A percentile compares a stretch with the other conserved stretches of the same genome.
These are phyloP conservation scores for Anthopleura xanthogrammica DNA, from an alignment of 92 coral and sea anemone species.

Conservation along the genomic window DNA sequence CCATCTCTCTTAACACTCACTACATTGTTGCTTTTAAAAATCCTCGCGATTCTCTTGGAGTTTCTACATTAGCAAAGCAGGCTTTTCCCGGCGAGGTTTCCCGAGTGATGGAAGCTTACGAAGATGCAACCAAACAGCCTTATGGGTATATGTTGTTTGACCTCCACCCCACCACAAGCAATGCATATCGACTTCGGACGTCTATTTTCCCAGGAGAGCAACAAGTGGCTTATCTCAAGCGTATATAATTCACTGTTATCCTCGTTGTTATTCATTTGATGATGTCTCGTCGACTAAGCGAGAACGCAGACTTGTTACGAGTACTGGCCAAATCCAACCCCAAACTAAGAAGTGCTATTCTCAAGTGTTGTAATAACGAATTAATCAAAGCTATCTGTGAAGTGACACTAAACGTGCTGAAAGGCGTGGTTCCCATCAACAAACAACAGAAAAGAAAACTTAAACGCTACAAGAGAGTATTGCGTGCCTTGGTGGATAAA, in stretches of 20 bases:
- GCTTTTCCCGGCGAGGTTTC: too few relatives aligned
- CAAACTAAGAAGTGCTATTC: slow-evolving; percentile 12
- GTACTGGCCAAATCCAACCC: slow-evolving; percentile 16
- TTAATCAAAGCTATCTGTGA: slow-evolving; percentile 4
- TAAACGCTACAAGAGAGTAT: too few relatives aligned
- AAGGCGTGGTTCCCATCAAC: slow-evolving; percentile 10
- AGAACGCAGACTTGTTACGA: slow-evolving; percentile 3
- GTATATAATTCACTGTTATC: slow-evolving; percentile 3
- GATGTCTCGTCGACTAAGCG: slow-evolving; percentile 13
- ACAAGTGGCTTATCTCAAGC: slow-evolving; percentile 9
- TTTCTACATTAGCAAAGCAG: too few relatives aligned
- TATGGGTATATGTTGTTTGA: slow-evolving; percentile 10
- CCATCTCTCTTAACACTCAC: slow-evolving; percentile 4
- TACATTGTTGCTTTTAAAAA: slow-evolving; percentile 9
- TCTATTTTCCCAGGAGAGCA: slow-evolving; percentile 15
- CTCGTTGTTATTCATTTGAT: not conserved
- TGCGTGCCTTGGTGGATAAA: slow-evolving; percentile 1
- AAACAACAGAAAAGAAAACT: not conserved
- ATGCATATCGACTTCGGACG: slow-evolving; percentile 6
- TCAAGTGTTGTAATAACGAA: slow-evolving; percentile 12
- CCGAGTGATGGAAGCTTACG: not conserved
- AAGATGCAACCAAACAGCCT: slow-evolving; percentile 6
- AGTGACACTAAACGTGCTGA: slow-evolving; percentile 14
- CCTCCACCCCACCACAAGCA: slow-evolving; percentile 5
- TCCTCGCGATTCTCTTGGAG: too few relatives aligned